These are phyloP conservation scores for Pleuronectes platessa DNA, from an alignment of 2,113 vertebrate genomes.

Conservation along the genomic window DNA sequence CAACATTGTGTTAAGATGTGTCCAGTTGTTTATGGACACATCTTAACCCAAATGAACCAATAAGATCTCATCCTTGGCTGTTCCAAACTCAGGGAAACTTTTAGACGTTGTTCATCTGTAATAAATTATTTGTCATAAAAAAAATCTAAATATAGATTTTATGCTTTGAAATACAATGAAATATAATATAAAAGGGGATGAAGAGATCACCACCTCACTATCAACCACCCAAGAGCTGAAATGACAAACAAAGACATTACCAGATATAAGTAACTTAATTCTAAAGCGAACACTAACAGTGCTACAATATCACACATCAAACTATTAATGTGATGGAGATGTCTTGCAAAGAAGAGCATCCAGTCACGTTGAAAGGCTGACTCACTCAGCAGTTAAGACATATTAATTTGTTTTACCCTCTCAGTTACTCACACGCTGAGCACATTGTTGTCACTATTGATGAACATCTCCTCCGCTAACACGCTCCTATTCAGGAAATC, in stretches of 20 bases:
- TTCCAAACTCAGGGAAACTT: background rate
- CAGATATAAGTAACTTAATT: background rate
- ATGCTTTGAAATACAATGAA: background rate
- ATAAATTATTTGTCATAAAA: background rate
- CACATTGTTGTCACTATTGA: constrained; percentile 62
- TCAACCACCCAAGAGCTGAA: background rate
- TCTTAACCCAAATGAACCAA: background rate
- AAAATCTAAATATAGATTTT: background rate
- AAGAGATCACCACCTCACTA: background rate
- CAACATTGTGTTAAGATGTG: background rate
- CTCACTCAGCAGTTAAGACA: constrained; percentile 29
- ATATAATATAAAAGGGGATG: background rate
- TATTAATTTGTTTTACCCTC: constrained; percentile 43
- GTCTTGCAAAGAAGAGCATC: background rate
- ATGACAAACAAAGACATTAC: background rate
- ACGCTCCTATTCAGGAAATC: constrained; percentile 39
- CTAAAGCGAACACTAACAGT: background rate
- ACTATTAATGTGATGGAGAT: background rate
- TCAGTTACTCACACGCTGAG: constrained; percentile 55
- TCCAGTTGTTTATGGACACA: background rate
- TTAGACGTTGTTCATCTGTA: background rate
- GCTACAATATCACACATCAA: too few species aligned
- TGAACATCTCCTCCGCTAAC: constrained; percentile 50
- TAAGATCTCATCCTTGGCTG: background rate
- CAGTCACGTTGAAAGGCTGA: background rate